Conservation (phyloP, 2,888 invertebrate genomes). For the Corbicula japonica region DNA sequence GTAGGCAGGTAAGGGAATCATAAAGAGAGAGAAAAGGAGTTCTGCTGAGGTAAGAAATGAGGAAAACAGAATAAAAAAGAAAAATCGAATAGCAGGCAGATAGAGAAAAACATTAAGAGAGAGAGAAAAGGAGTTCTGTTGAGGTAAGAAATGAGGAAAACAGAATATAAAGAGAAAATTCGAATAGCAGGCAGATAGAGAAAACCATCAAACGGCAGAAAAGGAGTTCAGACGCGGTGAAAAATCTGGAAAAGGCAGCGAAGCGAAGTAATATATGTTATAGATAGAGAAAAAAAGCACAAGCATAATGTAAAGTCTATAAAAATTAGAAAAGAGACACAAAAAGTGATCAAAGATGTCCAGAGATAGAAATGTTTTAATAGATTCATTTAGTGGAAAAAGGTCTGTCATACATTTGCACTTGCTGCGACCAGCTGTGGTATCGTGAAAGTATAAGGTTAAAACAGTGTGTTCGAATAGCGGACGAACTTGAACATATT, state of each 20-base stretch:
- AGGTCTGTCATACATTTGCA: conserved; percentile 16
- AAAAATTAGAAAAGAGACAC: neutral
- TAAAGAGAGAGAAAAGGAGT: neutral
- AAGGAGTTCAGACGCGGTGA: neutral
- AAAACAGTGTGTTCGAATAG: no score
- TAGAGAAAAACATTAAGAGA: conserved; percentile 2
- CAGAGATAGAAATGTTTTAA: neutral
- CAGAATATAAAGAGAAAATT: conserved; percentile 1
- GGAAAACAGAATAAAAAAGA: no score
- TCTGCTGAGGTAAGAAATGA: no score
- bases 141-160: neutral
- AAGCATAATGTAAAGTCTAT: conserved; percentile 6
- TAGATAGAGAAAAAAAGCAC: conserved; percentile 1
- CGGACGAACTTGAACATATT: neutral
- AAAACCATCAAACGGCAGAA: neutral
- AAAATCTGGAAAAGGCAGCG: neutral
- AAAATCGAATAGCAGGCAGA: neutral
- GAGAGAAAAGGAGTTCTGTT: neutral
- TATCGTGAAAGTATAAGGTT: conserved; percentile 12
- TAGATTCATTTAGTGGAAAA: neutral
- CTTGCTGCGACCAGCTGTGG: conserved; percentile 32
- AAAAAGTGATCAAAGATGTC: neutral
- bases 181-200: neutral
- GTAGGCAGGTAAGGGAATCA: neutral
- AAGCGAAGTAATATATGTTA: neutral